Conservation (phyloP, 2,888 invertebrate species). For the Glaucopsyche alexis region DNA sequence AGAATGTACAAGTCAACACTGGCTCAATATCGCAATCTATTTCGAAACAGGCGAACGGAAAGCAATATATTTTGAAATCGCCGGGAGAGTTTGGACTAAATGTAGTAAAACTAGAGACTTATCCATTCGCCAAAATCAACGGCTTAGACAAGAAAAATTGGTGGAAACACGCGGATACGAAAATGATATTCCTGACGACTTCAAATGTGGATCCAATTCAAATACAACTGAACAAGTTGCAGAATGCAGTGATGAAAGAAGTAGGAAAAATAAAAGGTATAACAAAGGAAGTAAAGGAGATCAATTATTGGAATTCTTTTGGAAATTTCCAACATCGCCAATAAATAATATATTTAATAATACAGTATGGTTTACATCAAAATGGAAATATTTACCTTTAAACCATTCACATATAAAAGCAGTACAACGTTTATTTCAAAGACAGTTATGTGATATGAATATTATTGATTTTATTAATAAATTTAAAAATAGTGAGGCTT, state of each 20-base stretch:
- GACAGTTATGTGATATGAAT: conserved; percentile 32
- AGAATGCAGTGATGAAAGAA: conserved; percentile 23
- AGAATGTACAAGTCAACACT: conserved; percentile 42
- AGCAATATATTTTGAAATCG: conserved; percentile 33
- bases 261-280: conserved; percentile 12
- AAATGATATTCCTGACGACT: conserved; percentile 29
- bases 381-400: conserved; percentile 35
- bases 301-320: conserved; percentile 38
- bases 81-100: conserved; percentile 38
- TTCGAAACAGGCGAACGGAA: conserved; percentile 41
- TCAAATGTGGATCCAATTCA: conserved; percentile 35
- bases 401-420: conserved; percentile 29
- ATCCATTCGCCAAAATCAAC: conserved; percentile 36
- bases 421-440: neutral
- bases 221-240: conserved; percentile 27
- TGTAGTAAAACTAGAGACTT: conserved; percentile 38
- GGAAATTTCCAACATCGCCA: conserved; percentile 41
- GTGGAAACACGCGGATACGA: conserved; percentile 35
- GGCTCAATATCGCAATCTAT: conserved; percentile 41
- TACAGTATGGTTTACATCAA: conserved; percentile 29
- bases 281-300: conserved; percentile 35
- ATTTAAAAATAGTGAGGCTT: conserved; percentile 29
- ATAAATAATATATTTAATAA: conserved; percentile 39
- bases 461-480: conserved; percentile 23
- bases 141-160: conserved; percentile 36